Evolutionary conservation across 1,140 invertebrate genomes (phyloP).

Genomic region (Mactra quadrangularis): DNA sequence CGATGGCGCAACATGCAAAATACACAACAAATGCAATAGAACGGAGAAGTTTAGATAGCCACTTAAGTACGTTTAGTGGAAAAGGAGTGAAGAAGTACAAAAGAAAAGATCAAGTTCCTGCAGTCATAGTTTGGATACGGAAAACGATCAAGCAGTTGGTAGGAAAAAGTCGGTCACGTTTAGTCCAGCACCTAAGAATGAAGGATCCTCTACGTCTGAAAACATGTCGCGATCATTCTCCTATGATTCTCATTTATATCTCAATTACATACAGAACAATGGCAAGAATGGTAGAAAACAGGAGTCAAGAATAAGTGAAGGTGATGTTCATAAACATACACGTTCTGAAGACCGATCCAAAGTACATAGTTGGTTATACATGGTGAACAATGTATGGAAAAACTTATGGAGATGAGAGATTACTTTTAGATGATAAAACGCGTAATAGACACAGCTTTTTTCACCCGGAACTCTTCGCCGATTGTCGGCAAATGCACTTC

Average conservation of each 20-base stretch:
- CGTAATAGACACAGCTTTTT: too few species aligned
- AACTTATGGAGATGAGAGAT: conserved; percentile 47
- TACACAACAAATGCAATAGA: neutral
- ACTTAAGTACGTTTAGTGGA: neutral
- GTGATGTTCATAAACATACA: neutral
- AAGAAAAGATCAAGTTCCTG: conserved; percentile 46
- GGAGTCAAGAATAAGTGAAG: neutral
- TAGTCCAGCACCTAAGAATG: neutral
- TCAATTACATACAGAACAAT: neutral
- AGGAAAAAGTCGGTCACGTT: neutral
- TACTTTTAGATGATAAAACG: neutral
- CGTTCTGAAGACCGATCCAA: neutral
- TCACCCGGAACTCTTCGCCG: too few species aligned
- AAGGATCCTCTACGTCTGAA: neutral
- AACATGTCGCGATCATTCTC: neutral
- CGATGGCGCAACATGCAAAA: neutral
- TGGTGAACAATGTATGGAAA: conserved; percentile 38
- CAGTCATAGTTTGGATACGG: neutral
- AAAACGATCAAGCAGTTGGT: neutral
- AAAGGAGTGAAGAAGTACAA: neutral
- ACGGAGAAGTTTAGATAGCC: neutral
- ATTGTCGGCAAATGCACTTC: too few species aligned
- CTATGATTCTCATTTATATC: neutral
- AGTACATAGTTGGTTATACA: conserved; percentile 8
- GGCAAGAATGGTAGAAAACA: neutral